Evolutionary conservation across 2,888 invertebrate species (phyloP).

Genomic region (Cerceris ruficornis): DNA sequence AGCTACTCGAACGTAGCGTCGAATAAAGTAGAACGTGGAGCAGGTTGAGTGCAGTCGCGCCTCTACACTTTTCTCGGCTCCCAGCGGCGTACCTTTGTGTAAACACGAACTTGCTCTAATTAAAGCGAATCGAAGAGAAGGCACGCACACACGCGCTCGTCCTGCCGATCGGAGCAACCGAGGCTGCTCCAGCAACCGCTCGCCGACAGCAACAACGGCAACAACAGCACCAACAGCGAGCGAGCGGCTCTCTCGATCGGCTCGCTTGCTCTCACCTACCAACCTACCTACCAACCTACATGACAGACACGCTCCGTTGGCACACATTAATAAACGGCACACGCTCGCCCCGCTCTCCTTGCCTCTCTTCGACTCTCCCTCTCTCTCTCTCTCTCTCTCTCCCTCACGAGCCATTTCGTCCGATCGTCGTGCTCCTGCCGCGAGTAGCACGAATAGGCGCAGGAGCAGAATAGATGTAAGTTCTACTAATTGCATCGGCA

Average conservation of each 20-base stretch:
- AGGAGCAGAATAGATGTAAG: slow-evolving; percentile 65
- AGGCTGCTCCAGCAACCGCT: slow-evolving; percentile 31
- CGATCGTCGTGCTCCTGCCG: slow-evolving; percentile 34
- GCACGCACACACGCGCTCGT: slow-evolving; percentile 34
- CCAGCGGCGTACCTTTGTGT: slow-evolving; percentile 65
- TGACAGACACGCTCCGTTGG: slow-evolving; percentile 74
- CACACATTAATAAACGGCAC: slow-evolving; percentile 74
- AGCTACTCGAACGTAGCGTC: slow-evolving; percentile 29
- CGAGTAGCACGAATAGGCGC: slow-evolving; percentile 37
- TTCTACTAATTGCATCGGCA: slow-evolving; percentile 78
- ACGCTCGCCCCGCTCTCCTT: slow-evolving; percentile 45
- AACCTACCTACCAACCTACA: slow-evolving; percentile 64
- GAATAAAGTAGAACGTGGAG: slow-evolving; percentile 57
- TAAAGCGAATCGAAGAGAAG: slow-evolving; percentile 73
- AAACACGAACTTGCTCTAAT: slow-evolving; percentile 77
- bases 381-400: neutral
- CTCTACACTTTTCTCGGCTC: slow-evolving; percentile 63
- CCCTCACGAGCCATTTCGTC: slow-evolving; percentile 24
- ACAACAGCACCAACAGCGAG: slow-evolving; percentile 17
- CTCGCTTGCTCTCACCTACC: slow-evolving; percentile 63
- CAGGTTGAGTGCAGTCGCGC: slow-evolving; percentile 68
- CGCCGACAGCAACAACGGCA: slow-evolving; percentile 46
- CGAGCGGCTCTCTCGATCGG: slow-evolving; percentile 54
- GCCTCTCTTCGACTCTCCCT: slow-evolving; percentile 11
- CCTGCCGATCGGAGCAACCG: slow-evolving; percentile 26